Base-by-base conservation (phyloP, 2,797 vertebrate species). In the Coendou prehensilis region DNA sequence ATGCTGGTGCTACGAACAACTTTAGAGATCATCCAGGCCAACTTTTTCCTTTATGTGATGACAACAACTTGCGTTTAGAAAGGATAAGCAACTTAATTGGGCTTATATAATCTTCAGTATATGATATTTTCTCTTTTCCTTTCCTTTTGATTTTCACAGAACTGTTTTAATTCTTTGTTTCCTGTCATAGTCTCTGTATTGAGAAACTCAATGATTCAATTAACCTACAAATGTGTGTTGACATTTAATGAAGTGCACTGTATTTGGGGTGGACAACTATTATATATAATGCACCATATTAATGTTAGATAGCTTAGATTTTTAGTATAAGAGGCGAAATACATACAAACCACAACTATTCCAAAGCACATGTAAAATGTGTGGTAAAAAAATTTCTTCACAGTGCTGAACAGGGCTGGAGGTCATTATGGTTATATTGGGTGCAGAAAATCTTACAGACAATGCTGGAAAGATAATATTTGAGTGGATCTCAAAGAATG, bases 31-130 rank as follows among this genome's bases (percentile, higher is more conserved):
- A 88, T n/a, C 56, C 56, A 67, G 59, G 37, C 71, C 56, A 73
- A 64, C 9, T 59, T 81, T 91, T 93, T 57, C 33, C 50, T 96
- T 96, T 93, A 78, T 17, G 22, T 37, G 23, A 94, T 85, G 80
- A 71, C 56, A 79, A 57, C 45, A 79, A 79, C 50, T 37, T 73
- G n/a, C 18, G 30, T 89, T 97, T 28, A 80, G 50, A 89, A 69
- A 54, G 33, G 86, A 64, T 81, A 84, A 67, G n/a, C 28, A 13
- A 76, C 50, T 94, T 96, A 41, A 63, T 89, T 59, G 54, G 45
- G 13, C 6, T 94, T 50, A 63, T 92, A 57, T 89, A 69, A 73
- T 89, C 33, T 89, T 80, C 1, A 95, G 3, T 75, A 64, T 75
- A 28, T 89, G 54, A 87, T 13, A 11, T 26, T 82, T 37, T 85